These are phyloP conservation scores for Patagioenas fasciata DNA, from an alignment of 2,113 vertebrate genomes.

Conservation along the genomic window DNA sequence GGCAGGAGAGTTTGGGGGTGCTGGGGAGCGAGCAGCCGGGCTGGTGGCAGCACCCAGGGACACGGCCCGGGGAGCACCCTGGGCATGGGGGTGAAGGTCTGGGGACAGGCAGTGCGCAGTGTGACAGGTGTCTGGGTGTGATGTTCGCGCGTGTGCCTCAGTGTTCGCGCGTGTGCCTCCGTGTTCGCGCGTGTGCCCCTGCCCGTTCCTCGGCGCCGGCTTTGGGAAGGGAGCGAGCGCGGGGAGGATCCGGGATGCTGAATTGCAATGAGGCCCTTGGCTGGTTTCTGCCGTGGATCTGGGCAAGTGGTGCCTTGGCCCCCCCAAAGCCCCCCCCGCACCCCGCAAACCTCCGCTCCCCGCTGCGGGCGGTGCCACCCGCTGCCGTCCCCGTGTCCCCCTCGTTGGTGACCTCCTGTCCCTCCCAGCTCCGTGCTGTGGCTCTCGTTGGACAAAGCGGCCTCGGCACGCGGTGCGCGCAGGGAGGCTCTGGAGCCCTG, in stretches of 20 bases:
- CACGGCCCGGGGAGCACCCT: accelerated
- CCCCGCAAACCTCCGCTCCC: neutral
- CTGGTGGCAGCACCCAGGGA: neutral
- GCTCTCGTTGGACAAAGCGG: neutral
- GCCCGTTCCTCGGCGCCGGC: neutral
- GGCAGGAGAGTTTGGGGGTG: neutral
- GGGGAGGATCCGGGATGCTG: neutral
- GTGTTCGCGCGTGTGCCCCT: no score
- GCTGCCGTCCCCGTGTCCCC: accelerated
- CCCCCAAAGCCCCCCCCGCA: neutral
- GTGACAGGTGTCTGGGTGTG: neutral
- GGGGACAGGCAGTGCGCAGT: neutral
- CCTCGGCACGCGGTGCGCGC: neutral
- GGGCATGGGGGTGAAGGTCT: accelerated
- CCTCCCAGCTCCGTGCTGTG: neutral
- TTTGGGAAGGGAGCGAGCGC: neutral
- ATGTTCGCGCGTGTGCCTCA: accelerated
- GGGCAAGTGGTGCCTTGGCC: neutral
- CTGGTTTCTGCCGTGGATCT: neutral
- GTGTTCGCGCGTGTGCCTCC: accelerated
- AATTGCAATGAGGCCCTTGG: accelerated
- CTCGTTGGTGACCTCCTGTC: neutral
- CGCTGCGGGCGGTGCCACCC: accelerated
- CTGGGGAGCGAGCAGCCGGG: neutral
- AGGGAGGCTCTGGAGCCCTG: neutral